Base-by-base conservation (phyloP, 2,113 vertebrate species). In the Leiothrix lutea region DNA sequence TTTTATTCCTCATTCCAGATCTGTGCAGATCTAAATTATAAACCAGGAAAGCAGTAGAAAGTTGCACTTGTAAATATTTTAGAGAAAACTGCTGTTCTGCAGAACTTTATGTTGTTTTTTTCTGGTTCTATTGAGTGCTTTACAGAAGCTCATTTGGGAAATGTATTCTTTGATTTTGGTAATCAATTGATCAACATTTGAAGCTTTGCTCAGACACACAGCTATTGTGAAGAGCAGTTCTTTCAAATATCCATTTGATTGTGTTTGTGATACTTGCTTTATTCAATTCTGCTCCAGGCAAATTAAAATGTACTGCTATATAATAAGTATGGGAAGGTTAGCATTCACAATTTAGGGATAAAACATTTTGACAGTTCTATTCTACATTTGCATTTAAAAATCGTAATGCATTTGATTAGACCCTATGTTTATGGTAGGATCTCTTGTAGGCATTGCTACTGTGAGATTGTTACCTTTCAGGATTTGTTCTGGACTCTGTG, bases 321-420 rank as follows among this genome's bases (percentile, higher is more conserved):
- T 93, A 97, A 94, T 95, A 93, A 92, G 80, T 60, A 94, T 67
- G 80, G 75, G 82, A 96, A 94, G 86, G 93, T 94, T 96, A 86
- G 40, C 69, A 92, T 83, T 94, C 90, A 65, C 80, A 56, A 67
- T 86, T 96, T 57, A 75, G 57, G 80, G 79, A 93, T 95, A 96
- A 97, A 96, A 96, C 90, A 94, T 96, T 97, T 96, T 94, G 95
- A 95, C 94, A 95, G 88, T 80, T 96, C 95, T 78, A 80, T 78
- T 96, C 90, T 90, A 50, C 86, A 80, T 95, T 88, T 95, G 86
- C 90, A 96, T 97, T 96, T 95, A 50, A 87, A 95, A 92, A 89
- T 69, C n/a, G 23, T 84, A 94, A 90, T 1, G 6, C 75, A 57
- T 94, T 97, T 95, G 78, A 95, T 96, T 92, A 92, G 64, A 90